These are phyloP conservation scores for Prionace glauca DNA, from an alignment of 2,797 vertebrate species.

Conservation along the genomic window DNA sequence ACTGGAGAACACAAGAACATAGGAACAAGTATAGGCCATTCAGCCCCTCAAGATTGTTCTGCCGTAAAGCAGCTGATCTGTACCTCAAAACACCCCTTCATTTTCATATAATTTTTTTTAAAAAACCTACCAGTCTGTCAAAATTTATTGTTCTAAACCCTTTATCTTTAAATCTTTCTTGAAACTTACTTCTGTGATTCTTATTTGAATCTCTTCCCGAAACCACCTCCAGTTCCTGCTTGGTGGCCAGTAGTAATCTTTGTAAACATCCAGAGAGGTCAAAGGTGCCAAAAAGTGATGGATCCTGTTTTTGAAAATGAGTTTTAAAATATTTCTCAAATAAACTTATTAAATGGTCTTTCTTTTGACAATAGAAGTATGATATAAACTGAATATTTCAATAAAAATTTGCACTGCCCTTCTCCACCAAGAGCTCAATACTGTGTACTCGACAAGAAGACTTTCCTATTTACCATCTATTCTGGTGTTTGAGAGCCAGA, in stretches of 20 bases:
- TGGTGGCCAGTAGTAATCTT: neutral
- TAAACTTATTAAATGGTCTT: neutral
- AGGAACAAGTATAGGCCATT: too few relatives aligned
- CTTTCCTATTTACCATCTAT: neutral
- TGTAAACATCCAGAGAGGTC: neutral
- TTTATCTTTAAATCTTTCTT: too few relatives aligned
- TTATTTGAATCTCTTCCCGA: neutral
- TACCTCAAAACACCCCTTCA: neutral
- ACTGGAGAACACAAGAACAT: too few relatives aligned
- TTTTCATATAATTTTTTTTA: neutral
- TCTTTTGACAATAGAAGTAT: neutral
- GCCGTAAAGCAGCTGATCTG: neutral
- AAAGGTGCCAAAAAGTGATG: neutral
- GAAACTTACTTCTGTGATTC: neutral
- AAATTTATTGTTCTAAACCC: neutral
- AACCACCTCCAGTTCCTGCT: neutral
- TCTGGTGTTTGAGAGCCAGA: neutral
- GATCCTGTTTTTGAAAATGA: neutral
- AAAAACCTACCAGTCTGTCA: neutral
- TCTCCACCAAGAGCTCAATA: neutral
- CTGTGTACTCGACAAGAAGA: neutral
- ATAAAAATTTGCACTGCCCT: neutral
- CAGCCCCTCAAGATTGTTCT: neutral
- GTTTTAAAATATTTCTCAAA: neutral
- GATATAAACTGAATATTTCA: neutral